Percentiles rank a stretch among this genome's conserved stretches.
Evolutionary conservation across 2,888 invertebrate genomes (phyloP).

Genomic region (Entomobrya multifasciata): DNA sequence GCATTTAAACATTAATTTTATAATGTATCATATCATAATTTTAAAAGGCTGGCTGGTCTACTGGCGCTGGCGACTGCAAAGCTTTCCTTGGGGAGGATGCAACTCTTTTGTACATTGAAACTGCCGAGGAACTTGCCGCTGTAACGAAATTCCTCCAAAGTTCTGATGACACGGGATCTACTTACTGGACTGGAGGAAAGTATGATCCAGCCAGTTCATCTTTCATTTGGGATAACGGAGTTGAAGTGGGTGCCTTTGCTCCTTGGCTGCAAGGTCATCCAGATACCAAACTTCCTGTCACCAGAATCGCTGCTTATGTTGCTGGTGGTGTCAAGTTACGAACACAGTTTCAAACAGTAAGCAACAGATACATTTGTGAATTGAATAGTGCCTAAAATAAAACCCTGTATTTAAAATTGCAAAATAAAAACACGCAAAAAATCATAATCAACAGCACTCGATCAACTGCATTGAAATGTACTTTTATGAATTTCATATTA

Average conservation of each 20-base stretch:
- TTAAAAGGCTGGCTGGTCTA: background rate
- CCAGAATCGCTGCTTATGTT: background rate
- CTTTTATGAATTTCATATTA: too few species aligned
- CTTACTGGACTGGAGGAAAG: slow-evolving; percentile 28
- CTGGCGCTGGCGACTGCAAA: background rate
- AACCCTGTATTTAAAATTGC: too few species aligned
- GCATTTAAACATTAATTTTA: background rate
- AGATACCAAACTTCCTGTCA: background rate
- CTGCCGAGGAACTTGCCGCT: background rate
- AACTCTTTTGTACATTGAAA: slow-evolving; percentile 6
- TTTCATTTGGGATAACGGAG: slow-evolving; percentile 18
- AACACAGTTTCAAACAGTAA: background rate
- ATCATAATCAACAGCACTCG: too few species aligned
- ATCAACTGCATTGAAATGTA: too few species aligned
- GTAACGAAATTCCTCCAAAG: background rate
- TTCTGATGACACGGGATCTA: slow-evolving; percentile 6
- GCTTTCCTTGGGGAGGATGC: background rate
- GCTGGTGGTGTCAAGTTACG: background rate
- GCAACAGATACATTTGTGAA: slow-evolving; percentile 15
- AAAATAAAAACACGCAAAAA: too few species aligned
- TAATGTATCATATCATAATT: too few species aligned
- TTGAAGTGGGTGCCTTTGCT: background rate
- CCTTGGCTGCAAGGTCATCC: slow-evolving; percentile 19
- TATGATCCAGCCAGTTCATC: background rate
- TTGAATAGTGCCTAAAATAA: background rate